These are phyloP conservation scores for Scyliorhinus canicula DNA, from an alignment of 2,797 vertebrate genomes.

Conservation along the genomic window DNA sequence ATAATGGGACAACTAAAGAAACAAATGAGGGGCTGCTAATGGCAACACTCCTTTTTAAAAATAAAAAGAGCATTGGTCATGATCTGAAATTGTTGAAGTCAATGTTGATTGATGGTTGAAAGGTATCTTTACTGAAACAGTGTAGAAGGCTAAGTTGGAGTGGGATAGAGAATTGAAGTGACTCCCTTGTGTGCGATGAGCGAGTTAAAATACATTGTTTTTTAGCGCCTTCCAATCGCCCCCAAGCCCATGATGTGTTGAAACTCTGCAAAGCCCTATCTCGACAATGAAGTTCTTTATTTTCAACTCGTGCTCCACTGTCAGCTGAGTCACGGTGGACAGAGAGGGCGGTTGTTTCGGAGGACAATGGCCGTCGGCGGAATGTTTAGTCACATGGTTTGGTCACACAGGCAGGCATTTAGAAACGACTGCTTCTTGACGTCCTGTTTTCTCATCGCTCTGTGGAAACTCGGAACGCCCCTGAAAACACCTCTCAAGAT, in stretches of 20 bases:
- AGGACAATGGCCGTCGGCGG: background rate
- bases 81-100: background rate
- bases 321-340: background rate
- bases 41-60: background rate
- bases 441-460: background rate
- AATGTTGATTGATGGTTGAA: background rate
- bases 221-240: background rate
- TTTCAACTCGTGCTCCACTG: background rate
- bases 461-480: background rate
- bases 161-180: background rate
- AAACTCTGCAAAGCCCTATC: background rate
- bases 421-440: background rate
- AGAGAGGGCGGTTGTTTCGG: background rate
- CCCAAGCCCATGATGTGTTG: background rate
- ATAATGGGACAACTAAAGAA: background rate
- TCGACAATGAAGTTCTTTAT: background rate
- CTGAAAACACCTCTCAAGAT: background rate
- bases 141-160: background rate
- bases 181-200: background rate
- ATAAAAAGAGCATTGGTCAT: background rate
- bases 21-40: background rate
- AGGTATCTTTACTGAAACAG: background rate
- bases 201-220: background rate
- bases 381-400: background rate
- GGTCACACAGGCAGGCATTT: background rate